phyloP scores from a whole-genome alignment of 2,797 vertebrate genomes.

The Choloepus didactylus region DNA sequence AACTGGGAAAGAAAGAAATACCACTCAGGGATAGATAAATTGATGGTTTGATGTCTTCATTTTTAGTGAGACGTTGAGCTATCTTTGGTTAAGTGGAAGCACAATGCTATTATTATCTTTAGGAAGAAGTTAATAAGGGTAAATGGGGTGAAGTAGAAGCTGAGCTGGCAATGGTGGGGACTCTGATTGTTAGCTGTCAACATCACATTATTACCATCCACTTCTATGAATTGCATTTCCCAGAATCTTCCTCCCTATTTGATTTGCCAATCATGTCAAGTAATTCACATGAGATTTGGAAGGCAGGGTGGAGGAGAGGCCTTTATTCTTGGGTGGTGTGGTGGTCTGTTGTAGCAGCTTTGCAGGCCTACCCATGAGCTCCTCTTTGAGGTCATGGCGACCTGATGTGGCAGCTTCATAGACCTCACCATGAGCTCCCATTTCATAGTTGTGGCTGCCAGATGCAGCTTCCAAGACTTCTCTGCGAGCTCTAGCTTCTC shows the following conservation, averaged over 20 bases:
- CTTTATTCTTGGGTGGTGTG: neutral
- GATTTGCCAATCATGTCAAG: neutral
- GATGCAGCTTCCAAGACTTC: neutral
- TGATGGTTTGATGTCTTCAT: neutral
- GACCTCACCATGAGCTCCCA: neutral
- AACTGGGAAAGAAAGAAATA: neutral
- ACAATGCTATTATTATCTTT: neutral
- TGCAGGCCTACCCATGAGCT: neutral
- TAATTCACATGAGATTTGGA: neutral
- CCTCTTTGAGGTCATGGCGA: conserved; percentile 10
- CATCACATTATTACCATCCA: neutral
- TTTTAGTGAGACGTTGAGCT: neutral
- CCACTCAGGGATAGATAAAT: neutral
- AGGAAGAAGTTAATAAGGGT: neutral
- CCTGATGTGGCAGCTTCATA: neutral
- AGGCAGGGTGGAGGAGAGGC: neutral
- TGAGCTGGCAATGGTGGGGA: neutral
- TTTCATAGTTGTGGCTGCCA: neutral
- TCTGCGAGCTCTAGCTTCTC: neutral
- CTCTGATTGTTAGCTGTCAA: neutral
- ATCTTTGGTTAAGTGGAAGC: neutral
- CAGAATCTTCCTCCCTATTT: neutral
- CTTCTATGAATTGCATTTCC: neutral
- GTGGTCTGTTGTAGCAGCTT: neutral
- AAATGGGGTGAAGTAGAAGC: neutral